Evolutionary conservation across 2,888 invertebrate genomes (phyloP).

Genomic region (Coleophora flavipennella): DNA sequence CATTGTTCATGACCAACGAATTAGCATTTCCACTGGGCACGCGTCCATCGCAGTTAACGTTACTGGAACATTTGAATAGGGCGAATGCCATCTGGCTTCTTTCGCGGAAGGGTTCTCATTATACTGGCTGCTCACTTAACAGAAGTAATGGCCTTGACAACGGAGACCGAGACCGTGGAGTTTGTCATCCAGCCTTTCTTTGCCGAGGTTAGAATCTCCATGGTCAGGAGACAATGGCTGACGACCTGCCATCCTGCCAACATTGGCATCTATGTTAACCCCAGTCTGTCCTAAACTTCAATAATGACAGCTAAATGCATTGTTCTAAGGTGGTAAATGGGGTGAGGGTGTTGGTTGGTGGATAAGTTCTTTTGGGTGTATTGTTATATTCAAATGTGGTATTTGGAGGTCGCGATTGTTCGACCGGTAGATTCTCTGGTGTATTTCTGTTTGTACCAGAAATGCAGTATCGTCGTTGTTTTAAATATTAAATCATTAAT

Average conservation of each 20-base stretch:
- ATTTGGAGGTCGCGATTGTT: slow-evolving; percentile 65
- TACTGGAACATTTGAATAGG: no score
- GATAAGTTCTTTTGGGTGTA: slow-evolving; percentile 25
- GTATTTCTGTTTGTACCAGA: slow-evolving; percentile 1
- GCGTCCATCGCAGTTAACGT: no score
- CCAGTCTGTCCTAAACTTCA: slow-evolving; percentile 10
- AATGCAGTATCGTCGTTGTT: no score
- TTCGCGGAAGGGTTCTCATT: no score
- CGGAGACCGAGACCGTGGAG: slow-evolving; percentile 25
- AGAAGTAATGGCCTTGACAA: slow-evolving; percentile 52
- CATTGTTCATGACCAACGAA: no score
- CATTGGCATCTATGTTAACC: slow-evolving; percentile 31
- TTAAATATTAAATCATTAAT: no score
- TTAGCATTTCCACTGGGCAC: no score
- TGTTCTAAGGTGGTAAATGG: slow-evolving; percentile 9
- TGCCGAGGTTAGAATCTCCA: slow-evolving; percentile 38
- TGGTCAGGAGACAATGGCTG: slow-evolving; percentile 40
- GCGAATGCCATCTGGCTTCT: no score
- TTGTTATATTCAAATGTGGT: slow-evolving; percentile 54
- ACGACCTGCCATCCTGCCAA: slow-evolving; percentile 27
- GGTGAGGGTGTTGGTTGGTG: slow-evolving; percentile 5
- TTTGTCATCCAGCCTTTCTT: slow-evolving; percentile 62
- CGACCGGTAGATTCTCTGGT: slow-evolving; percentile 14
- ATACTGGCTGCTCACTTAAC: no score
- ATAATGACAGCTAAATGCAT: slow-evolving; percentile 6